Conservation (phyloP, 2,888 invertebrate species). For the Drosophila phalerata region DNA sequence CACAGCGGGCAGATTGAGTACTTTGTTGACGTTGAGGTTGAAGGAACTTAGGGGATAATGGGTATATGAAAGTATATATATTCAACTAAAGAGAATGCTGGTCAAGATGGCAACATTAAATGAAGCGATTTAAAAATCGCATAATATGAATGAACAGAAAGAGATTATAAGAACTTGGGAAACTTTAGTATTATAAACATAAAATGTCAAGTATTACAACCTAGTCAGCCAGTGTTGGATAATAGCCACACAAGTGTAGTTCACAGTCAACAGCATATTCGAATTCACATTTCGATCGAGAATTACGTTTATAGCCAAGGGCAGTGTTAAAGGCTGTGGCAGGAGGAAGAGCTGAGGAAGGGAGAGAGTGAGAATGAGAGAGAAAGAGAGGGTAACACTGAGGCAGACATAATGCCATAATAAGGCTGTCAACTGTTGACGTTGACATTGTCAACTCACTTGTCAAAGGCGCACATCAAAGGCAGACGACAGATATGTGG, state of each 20-base stretch:
- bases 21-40: not conserved
- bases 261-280: conserved; percentile 33
- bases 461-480: conserved; percentile 85
- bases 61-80: not conserved
- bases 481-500: conserved; percentile 78
- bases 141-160: too few species aligned
- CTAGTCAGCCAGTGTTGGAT: conserved; percentile 19
- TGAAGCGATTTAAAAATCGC: too few species aligned
- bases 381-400: conserved; percentile 42
- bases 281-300: conserved; percentile 9
- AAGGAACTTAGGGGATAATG: not conserved
- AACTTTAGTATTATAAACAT: not conserved
- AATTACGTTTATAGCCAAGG: not conserved
- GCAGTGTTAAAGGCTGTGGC: conserved; percentile 2
- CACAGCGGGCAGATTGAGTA: conserved; percentile 1
- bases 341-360: not conserved
- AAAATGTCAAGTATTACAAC: not conserved
- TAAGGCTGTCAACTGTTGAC: conserved; percentile 84
- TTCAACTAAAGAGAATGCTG: not conserved
- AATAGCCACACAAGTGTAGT: conserved; percentile 25
- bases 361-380: not conserved
- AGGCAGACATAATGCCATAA: conserved; percentile 73
- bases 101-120: not conserved
- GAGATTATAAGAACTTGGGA: too few species aligned
- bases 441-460: conserved; percentile 85